Base-by-base conservation (phyloP, 2,888 invertebrate species). In the Halictus quadricinctus region DNA sequence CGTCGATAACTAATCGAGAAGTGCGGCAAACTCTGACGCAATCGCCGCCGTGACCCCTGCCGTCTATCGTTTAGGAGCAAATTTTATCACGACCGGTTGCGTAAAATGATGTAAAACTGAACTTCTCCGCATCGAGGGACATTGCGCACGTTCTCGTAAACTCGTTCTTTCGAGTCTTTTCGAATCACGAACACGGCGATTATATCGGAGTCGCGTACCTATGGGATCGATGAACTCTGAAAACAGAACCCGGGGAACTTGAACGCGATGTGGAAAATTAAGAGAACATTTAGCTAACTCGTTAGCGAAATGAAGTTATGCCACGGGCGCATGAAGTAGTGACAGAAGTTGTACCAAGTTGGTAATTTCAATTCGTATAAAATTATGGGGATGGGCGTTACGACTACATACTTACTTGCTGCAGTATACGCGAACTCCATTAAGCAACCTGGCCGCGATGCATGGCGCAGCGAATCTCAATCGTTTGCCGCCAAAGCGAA, bases 241-340 rank as follows among this genome's bases (percentile, higher is more conserved):
- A 36, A 41, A 21, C 66, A 54, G 21, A 66, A 66, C 64, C 15
- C 29, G 15, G 29, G 7, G 7, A 64, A 29, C 64, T 64, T 29
- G 64, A 48, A 41, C 72, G 15, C 58, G 21, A 58, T n/a, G 13
- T 3, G 29, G 12, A 18, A n/a, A 48, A 73, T 69, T 50, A 21
- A 60, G 60, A 43, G 48, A 46, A n/a, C 43, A n/a, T 84, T 84
- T 64, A 70, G 48, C 10, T 25, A 78, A 60, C 69, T 83, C 74
- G 84, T 84, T 84, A 84, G 66, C 29, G 46, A 64, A 75, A 75
- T 36, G 74, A 72, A 74, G 74, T 36, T 60, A 73, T 43, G 29
- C 15, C 64, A 64, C 6, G 0, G 0, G 64, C 60, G 50, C 25
- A 21, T 64, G 72, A 60, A 81, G 58, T 25, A 54, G 41, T 60